phyloP scores from a whole-genome alignment of 2,797 vertebrate genomes.

The Spinus olivaceus region DNA sequence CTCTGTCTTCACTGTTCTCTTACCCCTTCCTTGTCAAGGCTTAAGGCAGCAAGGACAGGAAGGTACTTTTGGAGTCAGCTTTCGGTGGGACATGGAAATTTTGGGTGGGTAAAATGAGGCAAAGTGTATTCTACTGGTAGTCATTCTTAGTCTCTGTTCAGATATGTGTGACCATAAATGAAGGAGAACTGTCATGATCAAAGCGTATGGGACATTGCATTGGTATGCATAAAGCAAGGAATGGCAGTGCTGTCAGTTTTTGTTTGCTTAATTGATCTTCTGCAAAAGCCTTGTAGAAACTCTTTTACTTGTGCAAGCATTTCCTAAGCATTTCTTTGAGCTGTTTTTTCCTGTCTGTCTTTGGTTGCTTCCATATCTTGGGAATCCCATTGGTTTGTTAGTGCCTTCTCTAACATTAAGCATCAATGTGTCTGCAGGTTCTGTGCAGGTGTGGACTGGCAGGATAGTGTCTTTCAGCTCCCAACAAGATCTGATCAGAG shows the following conservation, averaged over 20 bases:
- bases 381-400: background rate
- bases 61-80: background rate
- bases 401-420: background rate
- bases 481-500: background rate
- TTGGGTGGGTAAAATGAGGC: background rate
- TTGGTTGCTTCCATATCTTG: background rate
- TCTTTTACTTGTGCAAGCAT: background rate
- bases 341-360: background rate
- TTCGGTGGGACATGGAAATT: background rate
- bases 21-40: background rate
- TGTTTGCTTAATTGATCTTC: background rate
- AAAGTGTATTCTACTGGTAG: background rate
- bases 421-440: background rate
- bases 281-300: background rate
- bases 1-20: rapidly evolving
- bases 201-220: background rate
- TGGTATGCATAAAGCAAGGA: background rate
- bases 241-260: background rate
- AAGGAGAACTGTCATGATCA: too few species aligned
- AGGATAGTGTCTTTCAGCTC: background rate
- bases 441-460: background rate
- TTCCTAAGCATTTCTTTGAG: background rate
- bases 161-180: too few species aligned
- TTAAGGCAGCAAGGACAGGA: background rate
- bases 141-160: background rate